Conservation (phyloP, 1,140 invertebrate species). For the Sinonovacula constricta region DNA sequence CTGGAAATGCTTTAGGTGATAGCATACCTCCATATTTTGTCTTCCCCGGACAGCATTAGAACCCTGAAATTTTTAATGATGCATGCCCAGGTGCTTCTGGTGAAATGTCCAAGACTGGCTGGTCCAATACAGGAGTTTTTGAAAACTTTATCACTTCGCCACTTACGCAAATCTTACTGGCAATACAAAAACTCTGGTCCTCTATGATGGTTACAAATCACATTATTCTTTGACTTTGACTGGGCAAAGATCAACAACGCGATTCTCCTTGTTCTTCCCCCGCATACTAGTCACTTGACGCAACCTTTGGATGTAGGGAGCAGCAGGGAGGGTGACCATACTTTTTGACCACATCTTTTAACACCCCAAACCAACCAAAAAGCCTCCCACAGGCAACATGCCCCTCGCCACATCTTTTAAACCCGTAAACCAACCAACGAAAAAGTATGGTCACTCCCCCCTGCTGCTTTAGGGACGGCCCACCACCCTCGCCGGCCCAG, state of each 20-base stretch:
- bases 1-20: slow-evolving; percentile 59
- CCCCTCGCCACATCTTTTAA: too few species aligned
- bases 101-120: slow-evolving; percentile 75
- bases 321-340: too few species aligned
- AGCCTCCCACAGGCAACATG: too few species aligned
- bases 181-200: slow-evolving; percentile 70
- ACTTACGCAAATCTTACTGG: slow-evolving; percentile 67
- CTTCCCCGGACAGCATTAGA: slow-evolving; percentile 58
- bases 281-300: too few species aligned
- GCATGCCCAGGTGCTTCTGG: slow-evolving; percentile 74
- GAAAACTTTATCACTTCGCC: slow-evolving; percentile 77
- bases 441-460: too few species aligned
- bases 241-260: slow-evolving; percentile 50
- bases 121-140: slow-evolving; percentile 78
- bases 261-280: slow-evolving; percentile 57
- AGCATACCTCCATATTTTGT: slow-evolving; percentile 64
- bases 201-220: slow-evolving; percentile 79
- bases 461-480: too few species aligned
- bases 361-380: too few species aligned
- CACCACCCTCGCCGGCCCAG: too few species aligned
- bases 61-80: slow-evolving; percentile 74
- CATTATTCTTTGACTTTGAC: slow-evolving; percentile 63
- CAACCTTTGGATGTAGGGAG: too few species aligned
- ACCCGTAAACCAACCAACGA: too few species aligned
- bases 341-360: too few species aligned